Percentiles rank a stretch among this genome's conserved stretches.
Evolutionary conservation across 2,113 vertebrate genomes (phyloP).

Genomic region (Artemisiospiza belli): DNA sequence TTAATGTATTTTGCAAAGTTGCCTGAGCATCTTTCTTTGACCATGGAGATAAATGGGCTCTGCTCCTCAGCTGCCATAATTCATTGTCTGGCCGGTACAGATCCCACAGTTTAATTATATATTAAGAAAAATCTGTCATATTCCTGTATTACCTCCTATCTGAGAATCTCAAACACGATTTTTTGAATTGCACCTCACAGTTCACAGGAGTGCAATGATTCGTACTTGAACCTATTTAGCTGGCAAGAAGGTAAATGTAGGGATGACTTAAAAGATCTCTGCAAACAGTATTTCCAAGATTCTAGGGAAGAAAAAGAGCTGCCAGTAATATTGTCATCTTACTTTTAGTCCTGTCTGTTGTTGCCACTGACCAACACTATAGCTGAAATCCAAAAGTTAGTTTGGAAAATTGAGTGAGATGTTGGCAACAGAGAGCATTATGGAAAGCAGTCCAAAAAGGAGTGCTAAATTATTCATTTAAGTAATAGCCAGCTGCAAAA

Average conservation of each 20-base stretch:
- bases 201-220: not conserved
- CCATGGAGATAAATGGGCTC: not conserved
- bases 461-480: not conserved
- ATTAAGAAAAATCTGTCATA: not conserved
- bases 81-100: not conserved
- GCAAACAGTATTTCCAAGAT: not conserved
- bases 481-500: not conserved
- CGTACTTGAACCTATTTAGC: not conserved
- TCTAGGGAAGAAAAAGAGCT: not conserved
- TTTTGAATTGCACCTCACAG: not conserved
- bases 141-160: not conserved
- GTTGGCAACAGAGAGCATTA: not conserved
- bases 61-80: not conserved
- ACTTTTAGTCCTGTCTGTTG: not conserved
- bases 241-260: not conserved
- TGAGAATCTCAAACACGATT: not conserved
- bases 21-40: not conserved
- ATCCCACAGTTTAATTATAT: not conserved
- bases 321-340: not conserved
- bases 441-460: not conserved
- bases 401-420: not conserved
- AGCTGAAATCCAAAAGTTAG: not conserved
- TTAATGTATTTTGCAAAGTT: not conserved
- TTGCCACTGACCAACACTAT: not conserved
- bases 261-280: not conserved